A percentile compares a stretch with the other conserved stretches of the same genome.
phyloP scores from a whole-genome alignment of 2,888 invertebrate genomes.

The Monochamus alternatus region DNA sequence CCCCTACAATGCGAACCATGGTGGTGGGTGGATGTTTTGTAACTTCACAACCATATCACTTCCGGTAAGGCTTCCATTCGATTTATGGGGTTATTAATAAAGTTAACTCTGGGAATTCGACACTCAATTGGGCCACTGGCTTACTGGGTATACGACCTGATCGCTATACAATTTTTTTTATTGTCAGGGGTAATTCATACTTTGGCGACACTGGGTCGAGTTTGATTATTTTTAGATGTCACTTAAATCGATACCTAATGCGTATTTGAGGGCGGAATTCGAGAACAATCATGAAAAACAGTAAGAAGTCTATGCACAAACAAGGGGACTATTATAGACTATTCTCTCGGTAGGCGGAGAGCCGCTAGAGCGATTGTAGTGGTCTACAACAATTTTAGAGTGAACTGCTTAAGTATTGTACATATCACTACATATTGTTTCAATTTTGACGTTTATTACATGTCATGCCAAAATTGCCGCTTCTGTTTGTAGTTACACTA shows the following conservation, averaged over 20 bases:
- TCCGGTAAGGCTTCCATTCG: constrained; percentile 1
- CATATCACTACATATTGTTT: too few relatives aligned
- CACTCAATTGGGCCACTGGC: constrained; percentile 25
- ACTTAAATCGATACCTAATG: constrained; percentile 25
- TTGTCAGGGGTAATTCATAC: constrained; percentile 4
- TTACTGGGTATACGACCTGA: constrained; percentile 29
- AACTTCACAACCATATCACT: background rate
- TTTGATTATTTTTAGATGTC: constrained; percentile 24
- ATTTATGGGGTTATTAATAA: constrained; percentile 5
- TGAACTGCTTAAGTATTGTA: too few relatives aligned
- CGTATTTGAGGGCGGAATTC: background rate
- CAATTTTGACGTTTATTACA: too few relatives aligned
- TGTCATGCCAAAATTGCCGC: too few relatives aligned
- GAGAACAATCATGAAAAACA: constrained; percentile 3
- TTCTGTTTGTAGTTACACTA: too few relatives aligned
- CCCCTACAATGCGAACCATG: too few relatives aligned
- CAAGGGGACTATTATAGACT: too few relatives aligned
- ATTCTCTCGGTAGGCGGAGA: too few relatives aligned
- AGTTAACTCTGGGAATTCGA: constrained; percentile 6
- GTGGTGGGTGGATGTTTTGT: background rate
- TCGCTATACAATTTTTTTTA: background rate
- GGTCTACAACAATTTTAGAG: too few relatives aligned
- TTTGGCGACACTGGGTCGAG: constrained; percentile 17
- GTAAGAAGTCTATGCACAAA: background rate
- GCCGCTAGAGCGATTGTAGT: too few relatives aligned